These are phyloP conservation scores for Phalanger gymnotis DNA, from an alignment of 2,797 vertebrate genomes.

Conservation along the genomic window DNA sequence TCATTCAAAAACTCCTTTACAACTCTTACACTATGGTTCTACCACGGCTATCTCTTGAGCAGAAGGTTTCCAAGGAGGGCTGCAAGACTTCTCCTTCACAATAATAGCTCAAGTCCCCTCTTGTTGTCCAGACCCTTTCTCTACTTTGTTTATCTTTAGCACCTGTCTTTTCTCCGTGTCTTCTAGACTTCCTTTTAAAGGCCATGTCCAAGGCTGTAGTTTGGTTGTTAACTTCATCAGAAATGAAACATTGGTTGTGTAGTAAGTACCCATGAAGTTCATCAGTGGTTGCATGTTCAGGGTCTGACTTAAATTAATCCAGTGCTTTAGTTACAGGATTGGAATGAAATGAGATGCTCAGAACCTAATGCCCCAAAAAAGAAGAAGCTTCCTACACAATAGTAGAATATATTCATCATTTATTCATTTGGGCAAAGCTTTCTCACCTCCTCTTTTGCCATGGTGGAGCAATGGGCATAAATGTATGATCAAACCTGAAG, in stretches of 20 bases:
- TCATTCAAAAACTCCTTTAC: neutral
- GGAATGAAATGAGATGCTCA: neutral
- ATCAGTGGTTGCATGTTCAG: neutral
- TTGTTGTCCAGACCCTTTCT: neutral
- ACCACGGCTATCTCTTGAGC: neutral
- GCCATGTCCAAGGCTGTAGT: neutral
- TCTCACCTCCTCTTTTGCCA: neutral
- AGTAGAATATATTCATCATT: neutral
- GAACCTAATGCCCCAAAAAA: neutral
- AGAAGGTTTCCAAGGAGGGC: neutral
- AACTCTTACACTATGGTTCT: neutral
- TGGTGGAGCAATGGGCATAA: neutral
- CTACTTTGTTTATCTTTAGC: neutral
- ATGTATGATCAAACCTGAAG: neutral
- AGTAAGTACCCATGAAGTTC: neutral
- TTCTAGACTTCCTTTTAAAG: neutral
- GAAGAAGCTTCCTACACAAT: neutral
- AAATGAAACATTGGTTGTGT: neutral
- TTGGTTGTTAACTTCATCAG: neutral
- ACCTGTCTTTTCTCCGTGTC: neutral
- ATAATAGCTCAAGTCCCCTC: neutral
- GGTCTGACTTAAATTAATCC: neutral
- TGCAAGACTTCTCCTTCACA: neutral
- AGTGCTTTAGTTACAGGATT: neutral
- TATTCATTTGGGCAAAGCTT: neutral